A percentile compares a stretch with the other conserved stretches of the same genome.
Conservation (phyloP, 2,113 vertebrate species). For the Actenoides lindsayi region DNA sequence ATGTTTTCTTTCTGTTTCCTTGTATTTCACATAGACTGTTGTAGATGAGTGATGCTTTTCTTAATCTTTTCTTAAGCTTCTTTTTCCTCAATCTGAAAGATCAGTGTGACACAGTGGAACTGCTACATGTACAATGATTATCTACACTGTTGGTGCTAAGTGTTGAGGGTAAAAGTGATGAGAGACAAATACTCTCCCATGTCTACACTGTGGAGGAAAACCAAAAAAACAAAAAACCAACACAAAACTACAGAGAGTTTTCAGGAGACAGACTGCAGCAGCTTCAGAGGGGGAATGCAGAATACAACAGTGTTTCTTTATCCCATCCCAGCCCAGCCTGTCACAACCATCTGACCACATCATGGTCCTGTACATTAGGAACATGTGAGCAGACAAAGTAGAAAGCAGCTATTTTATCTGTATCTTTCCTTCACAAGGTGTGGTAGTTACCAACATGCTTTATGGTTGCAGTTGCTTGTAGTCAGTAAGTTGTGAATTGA, state of each 20-base stretch:
- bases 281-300: background rate
- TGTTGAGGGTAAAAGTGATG: background rate
- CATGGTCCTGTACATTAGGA: background rate
- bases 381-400: background rate
- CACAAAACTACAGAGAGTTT: background rate
- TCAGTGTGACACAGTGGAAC: background rate
- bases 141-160: background rate
- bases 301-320: background rate
- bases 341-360: background rate
- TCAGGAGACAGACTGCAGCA: background rate
- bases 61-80: background rate
- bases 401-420: background rate
- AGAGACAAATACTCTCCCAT: background rate
- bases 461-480: background rate
- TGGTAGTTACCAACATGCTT: background rate
- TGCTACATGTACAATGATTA: background rate
- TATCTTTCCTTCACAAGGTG: background rate
- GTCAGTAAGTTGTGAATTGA: background rate
- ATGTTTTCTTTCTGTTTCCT: conserved; percentile 16
- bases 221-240: fast-evolving
- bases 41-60: background rate
- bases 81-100: conserved; percentile 1
- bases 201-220: background rate
- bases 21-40: background rate
- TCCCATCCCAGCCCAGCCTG: background rate